Evolutionary conservation across 2,797 vertebrate species (phyloP).

Genomic region (Halcyon smyrnensis): DNA sequence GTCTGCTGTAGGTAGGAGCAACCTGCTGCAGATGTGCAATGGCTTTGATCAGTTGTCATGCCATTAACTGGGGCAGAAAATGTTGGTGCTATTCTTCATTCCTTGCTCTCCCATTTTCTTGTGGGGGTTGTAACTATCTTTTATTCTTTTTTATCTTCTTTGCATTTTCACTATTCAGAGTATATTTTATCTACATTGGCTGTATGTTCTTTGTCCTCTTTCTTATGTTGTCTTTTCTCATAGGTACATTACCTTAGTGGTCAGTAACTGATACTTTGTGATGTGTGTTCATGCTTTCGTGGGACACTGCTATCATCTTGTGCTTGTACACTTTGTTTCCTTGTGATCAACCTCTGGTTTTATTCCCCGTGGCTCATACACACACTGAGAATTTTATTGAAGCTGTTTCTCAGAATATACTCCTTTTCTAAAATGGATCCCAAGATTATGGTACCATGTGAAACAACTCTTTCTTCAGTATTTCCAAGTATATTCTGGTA

Average conservation of each 20-base stretch:
- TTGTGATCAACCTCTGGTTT: not conserved
- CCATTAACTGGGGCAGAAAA: not conserved
- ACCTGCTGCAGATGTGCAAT: not conserved
- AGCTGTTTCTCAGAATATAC: not conserved
- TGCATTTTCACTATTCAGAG: not conserved
- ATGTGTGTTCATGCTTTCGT: not conserved
- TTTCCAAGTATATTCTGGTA: not conserved
- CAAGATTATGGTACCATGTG: not conserved
- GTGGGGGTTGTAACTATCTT: not conserved
- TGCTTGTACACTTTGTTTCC: rapidly evolving
- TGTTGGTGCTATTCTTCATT: not conserved
- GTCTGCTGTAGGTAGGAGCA: not conserved
- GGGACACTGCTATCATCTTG: not conserved
- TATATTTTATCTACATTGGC: not conserved
- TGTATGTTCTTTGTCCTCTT: not conserved
- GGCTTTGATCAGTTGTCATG: not conserved
- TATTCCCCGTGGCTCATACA: not conserved
- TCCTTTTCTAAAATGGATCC: not conserved
- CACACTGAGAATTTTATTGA: not conserved
- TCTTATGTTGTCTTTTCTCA: not conserved
- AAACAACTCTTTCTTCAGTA: not conserved
- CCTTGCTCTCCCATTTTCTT: not conserved
- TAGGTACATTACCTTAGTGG: not conserved
- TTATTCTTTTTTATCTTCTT: not conserved
- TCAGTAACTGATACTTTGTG: not conserved